Percentiles rank a stretch among this genome's conserved stretches.
Evolutionary conservation across 2,797 vertebrate species (phyloP).

Genomic region (Ctenosaura bakeri): DNA sequence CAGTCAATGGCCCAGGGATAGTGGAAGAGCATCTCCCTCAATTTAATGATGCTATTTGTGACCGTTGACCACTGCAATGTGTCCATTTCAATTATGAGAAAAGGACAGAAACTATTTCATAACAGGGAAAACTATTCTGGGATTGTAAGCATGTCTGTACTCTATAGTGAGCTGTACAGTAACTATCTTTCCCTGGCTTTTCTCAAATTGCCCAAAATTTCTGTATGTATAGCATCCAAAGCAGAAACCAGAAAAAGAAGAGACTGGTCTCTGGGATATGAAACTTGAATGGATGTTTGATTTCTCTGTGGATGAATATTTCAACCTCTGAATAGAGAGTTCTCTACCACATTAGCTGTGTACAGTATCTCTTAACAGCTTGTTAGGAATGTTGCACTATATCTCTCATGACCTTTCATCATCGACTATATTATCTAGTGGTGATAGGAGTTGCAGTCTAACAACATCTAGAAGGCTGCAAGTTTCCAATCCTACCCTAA

Average conservation of each 20-base stretch:
- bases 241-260: not conserved
- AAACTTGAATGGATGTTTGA: not conserved
- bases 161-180: not conserved
- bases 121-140: not conserved
- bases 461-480: no score
- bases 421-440: no score
- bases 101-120: not conserved
- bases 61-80: not conserved
- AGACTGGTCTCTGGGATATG: not conserved
- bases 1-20: not conserved
- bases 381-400: no score
- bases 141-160: not conserved
- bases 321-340: not conserved
- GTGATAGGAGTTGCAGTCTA: no score
- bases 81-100: not conserved
- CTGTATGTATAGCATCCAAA: not conserved
- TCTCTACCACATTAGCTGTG: not conserved
- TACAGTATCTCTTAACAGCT: not conserved
- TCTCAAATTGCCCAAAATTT: not conserved
- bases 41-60: not conserved
- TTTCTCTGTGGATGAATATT: not conserved
- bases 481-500: not conserved
- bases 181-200: not conserved
- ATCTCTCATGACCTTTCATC: no score
- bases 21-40: not conserved